phyloP scores from a whole-genome alignment of 2,797 vertebrate genomes.

The Takifugu ocellatus region DNA sequence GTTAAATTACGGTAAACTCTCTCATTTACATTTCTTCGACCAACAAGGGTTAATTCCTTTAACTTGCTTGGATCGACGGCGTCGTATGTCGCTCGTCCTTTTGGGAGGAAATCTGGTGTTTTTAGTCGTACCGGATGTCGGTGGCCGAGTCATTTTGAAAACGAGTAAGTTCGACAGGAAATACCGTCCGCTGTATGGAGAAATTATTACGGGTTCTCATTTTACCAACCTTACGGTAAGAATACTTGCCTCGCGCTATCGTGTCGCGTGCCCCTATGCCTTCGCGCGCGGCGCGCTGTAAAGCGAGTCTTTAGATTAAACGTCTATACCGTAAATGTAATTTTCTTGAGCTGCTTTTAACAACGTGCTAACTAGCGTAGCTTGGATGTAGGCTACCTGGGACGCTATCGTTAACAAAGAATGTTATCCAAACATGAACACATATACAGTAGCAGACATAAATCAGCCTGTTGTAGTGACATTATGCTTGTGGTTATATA shows the following conservation, averaged over 20 bases:
- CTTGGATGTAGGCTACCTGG: not conserved
- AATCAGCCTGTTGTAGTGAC: not conserved
- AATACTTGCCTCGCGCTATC: slow-evolving; percentile 34
- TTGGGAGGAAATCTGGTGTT: too few species aligned
- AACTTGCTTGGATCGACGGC: too few species aligned
- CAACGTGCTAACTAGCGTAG: slow-evolving; percentile 6
- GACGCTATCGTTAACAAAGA: slow-evolving; percentile 21
- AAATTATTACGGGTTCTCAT: slow-evolving; percentile 77
- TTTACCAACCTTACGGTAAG: slow-evolving; percentile 85
- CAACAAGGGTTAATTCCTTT: too few species aligned
- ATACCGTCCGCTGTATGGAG: slow-evolving; percentile 39
- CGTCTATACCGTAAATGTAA: too few species aligned
- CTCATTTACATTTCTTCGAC: too few species aligned
- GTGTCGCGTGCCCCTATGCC: slow-evolving; percentile 5
- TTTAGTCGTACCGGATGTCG: slow-evolving; percentile 46
- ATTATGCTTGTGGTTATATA: not conserved
- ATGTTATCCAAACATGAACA: not conserved
- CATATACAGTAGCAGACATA: too few species aligned
- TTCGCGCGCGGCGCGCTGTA: not conserved
- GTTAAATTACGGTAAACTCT: slow-evolving; percentile 27
- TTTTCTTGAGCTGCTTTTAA: not conserved
- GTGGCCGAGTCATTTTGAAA: slow-evolving; percentile 16
- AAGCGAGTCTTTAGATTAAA: not conserved
- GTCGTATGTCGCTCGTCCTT: too few species aligned
- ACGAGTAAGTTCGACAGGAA: slow-evolving; percentile 66